Evolutionary conservation across 1,140 invertebrate genomes (phyloP).

Genomic region (Aphaenogaster rudis): DNA sequence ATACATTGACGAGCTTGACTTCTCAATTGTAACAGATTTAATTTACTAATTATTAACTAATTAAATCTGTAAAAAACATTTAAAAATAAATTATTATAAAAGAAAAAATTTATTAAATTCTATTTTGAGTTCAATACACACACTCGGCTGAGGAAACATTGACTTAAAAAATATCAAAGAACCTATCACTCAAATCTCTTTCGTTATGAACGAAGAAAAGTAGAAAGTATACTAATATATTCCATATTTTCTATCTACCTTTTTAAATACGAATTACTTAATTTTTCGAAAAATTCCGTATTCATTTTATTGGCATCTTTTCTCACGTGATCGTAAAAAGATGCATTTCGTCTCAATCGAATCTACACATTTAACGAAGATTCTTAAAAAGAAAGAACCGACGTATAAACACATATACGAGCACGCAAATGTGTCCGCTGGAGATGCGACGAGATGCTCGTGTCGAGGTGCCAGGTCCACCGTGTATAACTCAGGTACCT

Average conservation of each 20-base stretch:
- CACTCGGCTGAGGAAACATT: background rate
- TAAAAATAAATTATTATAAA: background rate
- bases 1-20: too few relatives aligned
- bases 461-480: slow-evolving; percentile 44
- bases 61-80: background rate
- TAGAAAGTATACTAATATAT: background rate
- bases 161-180: background rate
- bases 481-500: slow-evolving; percentile 53
- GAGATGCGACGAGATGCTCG: slow-evolving; percentile 19
- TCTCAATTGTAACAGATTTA: too few relatives aligned
- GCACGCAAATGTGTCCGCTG: background rate
- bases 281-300: background rate
- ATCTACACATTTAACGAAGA: background rate
- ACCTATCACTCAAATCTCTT: background rate
- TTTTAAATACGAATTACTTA: background rate
- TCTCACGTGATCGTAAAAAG: background rate
- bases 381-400: background rate
- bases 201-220: background rate
- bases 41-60: too few relatives aligned
- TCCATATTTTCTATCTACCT: background rate
- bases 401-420: background rate
- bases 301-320: background rate
- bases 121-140: background rate
- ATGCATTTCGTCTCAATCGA: slow-evolving; percentile 15
- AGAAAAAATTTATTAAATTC: background rate